Percentiles rank a stretch among this genome's conserved stretches.
phyloP scores from a whole-genome alignment of 2,888 invertebrate species.

The Drosophila nigritarsus region DNA sequence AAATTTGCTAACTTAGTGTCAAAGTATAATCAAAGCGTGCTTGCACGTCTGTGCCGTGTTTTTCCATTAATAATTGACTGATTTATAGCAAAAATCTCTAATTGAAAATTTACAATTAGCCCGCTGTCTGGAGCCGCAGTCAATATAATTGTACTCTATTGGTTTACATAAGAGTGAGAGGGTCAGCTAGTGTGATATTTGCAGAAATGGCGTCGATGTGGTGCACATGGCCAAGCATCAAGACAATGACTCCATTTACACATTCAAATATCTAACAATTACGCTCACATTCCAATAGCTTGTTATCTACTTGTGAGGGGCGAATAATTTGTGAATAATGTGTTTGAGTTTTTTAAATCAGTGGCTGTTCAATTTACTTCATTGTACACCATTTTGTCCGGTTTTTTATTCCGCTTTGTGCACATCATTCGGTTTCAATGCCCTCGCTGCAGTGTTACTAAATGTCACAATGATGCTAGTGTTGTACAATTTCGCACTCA shows the following conservation, averaged over 20 bases:
- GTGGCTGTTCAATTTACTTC: constrained; percentile 30
- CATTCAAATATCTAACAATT: constrained; percentile 33
- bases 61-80: constrained; percentile 14
- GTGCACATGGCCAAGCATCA: constrained; percentile 72
- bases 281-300: constrained; percentile 7
- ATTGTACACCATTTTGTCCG: constrained; percentile 81
- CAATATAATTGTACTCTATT: constrained; percentile 63
- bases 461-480: constrained; percentile 29
- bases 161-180: constrained; percentile 69
- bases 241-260: constrained; percentile 44
- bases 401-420: constrained; percentile 68
- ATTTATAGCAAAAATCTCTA: constrained; percentile 36
- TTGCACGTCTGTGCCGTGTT: constrained; percentile 40
- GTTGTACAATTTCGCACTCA: constrained; percentile 22
- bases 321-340: constrained; percentile 23
- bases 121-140: constrained; percentile 75
- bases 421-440: constrained; percentile 69
- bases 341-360: constrained; percentile 10
- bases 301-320: background rate
- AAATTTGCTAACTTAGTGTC: constrained; percentile 27
- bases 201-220: constrained; percentile 78
- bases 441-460: constrained; percentile 68
- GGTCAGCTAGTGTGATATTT: constrained; percentile 62
- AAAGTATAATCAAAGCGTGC: constrained; percentile 43
- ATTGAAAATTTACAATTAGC: constrained; percentile 68